Percentiles rank a stretch among this genome's conserved stretches.
These are phyloP conservation scores for Ursus arctos DNA, from an alignment of 2,113 vertebrate species.

Conservation along the genomic window DNA sequence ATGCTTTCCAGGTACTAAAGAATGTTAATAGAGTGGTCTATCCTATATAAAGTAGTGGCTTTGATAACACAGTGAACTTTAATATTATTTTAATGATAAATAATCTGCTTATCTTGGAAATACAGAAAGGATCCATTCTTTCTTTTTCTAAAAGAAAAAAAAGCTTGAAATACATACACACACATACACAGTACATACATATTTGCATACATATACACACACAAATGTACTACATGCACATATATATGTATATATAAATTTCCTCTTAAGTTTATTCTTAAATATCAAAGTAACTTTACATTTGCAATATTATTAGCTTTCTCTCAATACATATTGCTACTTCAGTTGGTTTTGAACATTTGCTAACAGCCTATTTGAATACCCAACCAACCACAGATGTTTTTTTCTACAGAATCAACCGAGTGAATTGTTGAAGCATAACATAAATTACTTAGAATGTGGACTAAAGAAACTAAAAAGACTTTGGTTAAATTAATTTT, in stretches of 20 bases:
- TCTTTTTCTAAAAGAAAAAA: background rate
- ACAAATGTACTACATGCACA: background rate
- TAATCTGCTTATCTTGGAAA: background rate
- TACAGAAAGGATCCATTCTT: background rate
- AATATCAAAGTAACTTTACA: background rate
- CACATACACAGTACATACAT: background rate
- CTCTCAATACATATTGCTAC: background rate
- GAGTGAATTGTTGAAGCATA: background rate
- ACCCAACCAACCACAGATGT: background rate
- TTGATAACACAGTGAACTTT: background rate
- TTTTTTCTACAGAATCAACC: background rate
- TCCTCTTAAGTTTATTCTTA: background rate
- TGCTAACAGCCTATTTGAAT: background rate
- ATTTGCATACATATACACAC: background rate
- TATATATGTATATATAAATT: background rate
- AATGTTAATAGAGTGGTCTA: background rate
- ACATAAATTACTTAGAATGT: background rate
- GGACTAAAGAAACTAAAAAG: background rate
- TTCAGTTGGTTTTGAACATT: conserved; percentile 14
- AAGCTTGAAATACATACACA: background rate
- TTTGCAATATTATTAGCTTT: background rate
- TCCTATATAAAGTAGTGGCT: background rate
- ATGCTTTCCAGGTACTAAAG: background rate
- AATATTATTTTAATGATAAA: background rate
- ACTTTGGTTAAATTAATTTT: background rate